These are phyloP conservation scores for Dendrocincla tyrannina DNA, from an alignment of 2,797 vertebrate genomes.

Conservation along the genomic window DNA sequence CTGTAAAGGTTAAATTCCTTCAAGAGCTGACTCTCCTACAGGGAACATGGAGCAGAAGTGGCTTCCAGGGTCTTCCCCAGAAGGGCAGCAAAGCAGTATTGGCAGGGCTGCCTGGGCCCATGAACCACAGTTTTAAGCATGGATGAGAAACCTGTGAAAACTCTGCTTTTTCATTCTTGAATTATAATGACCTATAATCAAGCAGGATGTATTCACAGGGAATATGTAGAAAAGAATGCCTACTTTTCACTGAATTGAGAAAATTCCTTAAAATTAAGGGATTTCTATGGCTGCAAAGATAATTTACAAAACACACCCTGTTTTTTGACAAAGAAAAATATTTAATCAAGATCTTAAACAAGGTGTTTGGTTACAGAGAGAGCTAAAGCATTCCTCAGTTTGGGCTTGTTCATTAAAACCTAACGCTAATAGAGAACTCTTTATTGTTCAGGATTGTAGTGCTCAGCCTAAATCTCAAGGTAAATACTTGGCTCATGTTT, in stretches of 20 bases:
- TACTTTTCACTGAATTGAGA: neutral
- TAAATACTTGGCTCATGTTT: neutral
- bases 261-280: neutral
- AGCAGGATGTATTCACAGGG: neutral
- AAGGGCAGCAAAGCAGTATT: neutral
- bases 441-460: neutral
- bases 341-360: neutral
- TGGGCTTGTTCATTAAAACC: neutral
- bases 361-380: neutral
- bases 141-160: neutral
- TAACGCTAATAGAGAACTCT: neutral
- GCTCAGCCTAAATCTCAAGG: conserved; percentile 1
- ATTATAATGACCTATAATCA: neutral
- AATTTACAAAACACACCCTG: neutral
- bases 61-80: neutral
- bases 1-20: neutral
- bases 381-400: neutral
- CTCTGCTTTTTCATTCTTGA: neutral
- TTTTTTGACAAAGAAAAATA: neutral
- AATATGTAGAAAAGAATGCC: neutral
- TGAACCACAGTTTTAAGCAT: neutral
- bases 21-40: neutral
- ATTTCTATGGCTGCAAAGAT: neutral
- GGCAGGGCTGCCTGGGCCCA: neutral
- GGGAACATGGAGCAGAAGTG: neutral